phyloP scores from a whole-genome alignment of 2,888 invertebrate genomes.

The Rotaria magnacalcarata region DNA sequence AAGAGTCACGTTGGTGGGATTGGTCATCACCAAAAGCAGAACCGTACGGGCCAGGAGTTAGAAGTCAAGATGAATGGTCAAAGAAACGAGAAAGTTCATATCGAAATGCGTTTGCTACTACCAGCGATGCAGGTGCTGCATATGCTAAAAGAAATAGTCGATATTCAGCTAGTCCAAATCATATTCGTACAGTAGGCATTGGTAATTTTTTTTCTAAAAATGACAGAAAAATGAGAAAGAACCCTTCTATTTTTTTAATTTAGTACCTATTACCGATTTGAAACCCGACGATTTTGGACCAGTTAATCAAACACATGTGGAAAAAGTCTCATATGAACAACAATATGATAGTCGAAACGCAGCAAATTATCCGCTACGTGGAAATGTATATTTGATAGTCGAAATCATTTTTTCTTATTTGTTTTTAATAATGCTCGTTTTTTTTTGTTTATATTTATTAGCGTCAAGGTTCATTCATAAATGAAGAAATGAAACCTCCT shows the following conservation, averaged over 20 bases:
- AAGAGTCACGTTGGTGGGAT: conserved; percentile 27
- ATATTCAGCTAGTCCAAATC: background rate
- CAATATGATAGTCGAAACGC: background rate
- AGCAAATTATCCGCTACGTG: background rate
- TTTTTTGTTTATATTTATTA: background rate
- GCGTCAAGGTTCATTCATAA: conserved; percentile 1
- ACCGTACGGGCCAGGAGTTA: background rate
- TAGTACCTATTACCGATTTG: conserved; percentile 12
- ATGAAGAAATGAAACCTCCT: background rate
- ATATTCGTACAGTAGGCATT: background rate
- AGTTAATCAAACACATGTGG: background rate
- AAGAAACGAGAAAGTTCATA: conserved; percentile 26
- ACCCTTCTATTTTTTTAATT: background rate
- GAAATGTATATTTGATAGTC: background rate
- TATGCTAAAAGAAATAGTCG: conserved; percentile 24
- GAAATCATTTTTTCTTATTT: background rate
- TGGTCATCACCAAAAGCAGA: background rate
- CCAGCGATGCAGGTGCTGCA: background rate
- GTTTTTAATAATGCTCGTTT: background rate
- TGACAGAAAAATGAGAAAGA: background rate
- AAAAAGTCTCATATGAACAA: background rate
- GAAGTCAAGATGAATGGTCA: background rate
- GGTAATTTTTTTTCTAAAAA: background rate
- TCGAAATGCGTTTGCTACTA: background rate
- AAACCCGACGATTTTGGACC: background rate